A percentile compares a stretch with the other conserved stretches of the same genome.
These are phyloP conservation scores for Sardina pilchardus DNA, from an alignment of 2,113 vertebrate genomes.

Conservation along the genomic window DNA sequence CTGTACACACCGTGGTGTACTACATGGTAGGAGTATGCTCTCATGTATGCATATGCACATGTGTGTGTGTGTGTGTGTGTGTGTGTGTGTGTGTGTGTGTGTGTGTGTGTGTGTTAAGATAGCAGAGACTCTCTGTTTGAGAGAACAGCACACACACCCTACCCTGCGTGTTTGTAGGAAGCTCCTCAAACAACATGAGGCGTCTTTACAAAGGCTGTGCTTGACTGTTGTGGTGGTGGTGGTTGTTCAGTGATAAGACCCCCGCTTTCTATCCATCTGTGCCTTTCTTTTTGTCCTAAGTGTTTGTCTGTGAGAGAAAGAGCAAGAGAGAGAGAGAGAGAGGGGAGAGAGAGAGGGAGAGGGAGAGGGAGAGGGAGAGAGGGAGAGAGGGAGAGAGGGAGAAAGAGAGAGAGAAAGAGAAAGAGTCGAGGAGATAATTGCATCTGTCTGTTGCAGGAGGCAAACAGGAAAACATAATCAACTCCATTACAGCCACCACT, in stretches of 20 bases:
- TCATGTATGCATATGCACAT: too few species aligned
- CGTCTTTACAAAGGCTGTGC: not conserved
- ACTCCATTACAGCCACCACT: not conserved
- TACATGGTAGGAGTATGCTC: too few species aligned
- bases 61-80: not conserved
- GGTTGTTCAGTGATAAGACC: not conserved
- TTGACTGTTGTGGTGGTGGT: not conserved
- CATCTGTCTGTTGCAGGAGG: conserved; percentile 12
- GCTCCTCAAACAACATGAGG: not conserved
- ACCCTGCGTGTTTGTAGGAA: not conserved
- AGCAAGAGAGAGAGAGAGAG: not conserved
- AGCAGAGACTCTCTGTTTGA: too few species aligned
- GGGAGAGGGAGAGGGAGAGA: not conserved
- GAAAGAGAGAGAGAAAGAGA: not conserved
- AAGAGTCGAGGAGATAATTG: conserved; percentile 1
- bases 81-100: not conserved
- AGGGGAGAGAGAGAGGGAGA: not conserved
- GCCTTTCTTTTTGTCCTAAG: not conserved
- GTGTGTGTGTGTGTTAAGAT: too few species aligned
- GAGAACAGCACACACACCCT: not conserved
- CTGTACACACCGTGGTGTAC: too few species aligned
- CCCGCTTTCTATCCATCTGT: not conserved
- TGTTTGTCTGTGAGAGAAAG: not conserved
- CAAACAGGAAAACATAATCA: conserved; percentile 16
- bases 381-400: not conserved